phyloP scores from a whole-genome alignment of 2,888 invertebrate genomes.

The Melanophora roralis region DNA sequence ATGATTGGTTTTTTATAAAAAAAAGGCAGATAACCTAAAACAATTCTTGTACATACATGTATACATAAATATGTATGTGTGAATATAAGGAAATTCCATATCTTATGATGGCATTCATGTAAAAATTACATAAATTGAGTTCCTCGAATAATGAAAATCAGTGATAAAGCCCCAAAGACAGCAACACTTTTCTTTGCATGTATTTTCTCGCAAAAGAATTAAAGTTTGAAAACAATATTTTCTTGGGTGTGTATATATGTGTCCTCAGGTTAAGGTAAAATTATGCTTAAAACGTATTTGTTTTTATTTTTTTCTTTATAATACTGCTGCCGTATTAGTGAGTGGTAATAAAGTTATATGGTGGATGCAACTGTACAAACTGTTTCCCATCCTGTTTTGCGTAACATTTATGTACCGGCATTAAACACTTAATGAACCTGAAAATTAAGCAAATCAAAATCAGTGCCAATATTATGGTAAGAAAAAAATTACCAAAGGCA shows the following conservation, averaged over 20 bases:
- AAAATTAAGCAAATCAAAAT: slow-evolving; percentile 73
- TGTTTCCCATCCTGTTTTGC: neutral
- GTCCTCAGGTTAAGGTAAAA: neutral
- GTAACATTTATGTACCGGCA: slow-evolving; percentile 66
- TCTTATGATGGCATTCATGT: too few species aligned
- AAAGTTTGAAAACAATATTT: too few species aligned
- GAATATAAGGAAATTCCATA: too few species aligned
- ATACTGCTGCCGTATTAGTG: slow-evolving; percentile 23
- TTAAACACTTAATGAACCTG: slow-evolving; percentile 74
- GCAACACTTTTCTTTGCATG: too few species aligned
- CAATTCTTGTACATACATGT: neutral
- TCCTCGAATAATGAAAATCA: too few species aligned
- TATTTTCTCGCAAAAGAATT: too few species aligned
- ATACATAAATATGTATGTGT: neutral
- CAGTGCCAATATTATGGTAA: slow-evolving; percentile 28
- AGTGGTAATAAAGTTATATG: slow-evolving; percentile 40
- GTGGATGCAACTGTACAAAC: neutral
- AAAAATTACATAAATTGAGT: too few species aligned
- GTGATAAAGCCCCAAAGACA: too few species aligned
- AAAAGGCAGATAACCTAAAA: too few species aligned
- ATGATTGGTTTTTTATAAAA: too few species aligned
- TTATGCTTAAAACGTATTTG: neutral
- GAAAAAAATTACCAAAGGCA: neutral
- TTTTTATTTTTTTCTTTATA: slow-evolving; percentile 6
- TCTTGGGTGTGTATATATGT: too few species aligned